phyloP scores from a whole-genome alignment of 2,113 vertebrate species.

The Herpailurus yagouaroundi region DNA sequence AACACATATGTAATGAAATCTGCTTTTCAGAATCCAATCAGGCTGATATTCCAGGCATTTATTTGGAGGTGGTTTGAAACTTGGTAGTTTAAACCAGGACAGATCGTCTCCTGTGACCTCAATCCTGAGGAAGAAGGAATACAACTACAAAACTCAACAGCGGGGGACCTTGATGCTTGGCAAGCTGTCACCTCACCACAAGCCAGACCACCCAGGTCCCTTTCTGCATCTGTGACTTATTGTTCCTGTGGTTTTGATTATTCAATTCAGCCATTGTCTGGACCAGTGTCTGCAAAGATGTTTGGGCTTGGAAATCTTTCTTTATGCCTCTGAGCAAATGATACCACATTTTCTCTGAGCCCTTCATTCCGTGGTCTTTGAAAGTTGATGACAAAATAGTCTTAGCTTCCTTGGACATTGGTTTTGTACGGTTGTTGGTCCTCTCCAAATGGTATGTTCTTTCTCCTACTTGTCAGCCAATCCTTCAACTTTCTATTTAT shows the following conservation, averaged over 20 bases:
- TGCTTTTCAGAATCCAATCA: background rate
- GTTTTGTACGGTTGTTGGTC: background rate
- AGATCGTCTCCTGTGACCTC: background rate
- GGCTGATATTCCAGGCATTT: background rate
- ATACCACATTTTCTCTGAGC: slow-evolving; percentile 3
- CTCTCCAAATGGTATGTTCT: background rate
- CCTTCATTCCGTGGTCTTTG: background rate
- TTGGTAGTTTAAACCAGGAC: background rate
- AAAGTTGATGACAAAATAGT: background rate
- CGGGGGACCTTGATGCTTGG: background rate
- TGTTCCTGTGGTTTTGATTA: slow-evolving; percentile 20
- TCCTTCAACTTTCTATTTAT: slow-evolving; percentile 25
- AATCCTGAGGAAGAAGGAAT: background rate
- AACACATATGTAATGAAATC: background rate
- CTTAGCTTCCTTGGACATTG: background rate
- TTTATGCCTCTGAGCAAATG: slow-evolving; percentile 19
- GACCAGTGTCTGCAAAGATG: slow-evolving; percentile 19
- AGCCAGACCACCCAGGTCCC: background rate
- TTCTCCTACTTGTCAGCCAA: slow-evolving; percentile 15
- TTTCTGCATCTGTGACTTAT: slow-evolving; percentile 1
- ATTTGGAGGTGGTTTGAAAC: background rate
- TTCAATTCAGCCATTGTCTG: slow-evolving; percentile 34
- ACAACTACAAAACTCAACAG: background rate
- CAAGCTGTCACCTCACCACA: background rate
- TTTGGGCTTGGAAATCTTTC: slow-evolving; percentile 45